A percentile compares a stretch with the other conserved stretches of the same genome.
phyloP scores from a whole-genome alignment of 2,113 vertebrate species.

The Chascanopsetta lugubris region DNA sequence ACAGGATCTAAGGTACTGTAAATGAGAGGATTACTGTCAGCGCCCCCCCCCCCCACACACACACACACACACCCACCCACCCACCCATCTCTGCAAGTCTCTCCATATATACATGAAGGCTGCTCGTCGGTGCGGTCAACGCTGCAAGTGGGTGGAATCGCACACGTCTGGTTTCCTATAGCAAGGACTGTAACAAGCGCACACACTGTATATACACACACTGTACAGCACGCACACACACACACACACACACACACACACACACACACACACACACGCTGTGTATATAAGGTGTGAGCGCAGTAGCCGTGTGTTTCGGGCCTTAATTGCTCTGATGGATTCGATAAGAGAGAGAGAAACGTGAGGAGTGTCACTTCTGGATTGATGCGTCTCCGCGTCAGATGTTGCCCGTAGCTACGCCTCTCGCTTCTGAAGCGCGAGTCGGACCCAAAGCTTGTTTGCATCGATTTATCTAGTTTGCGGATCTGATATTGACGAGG shows the following conservation, averaged over 20 bases:
- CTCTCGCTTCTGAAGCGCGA: constrained; percentile 64
- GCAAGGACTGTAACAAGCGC: constrained; percentile 24
- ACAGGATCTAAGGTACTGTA: constrained; percentile 59
- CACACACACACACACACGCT: too few species aligned
- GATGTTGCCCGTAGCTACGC: constrained; percentile 61
- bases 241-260: too few species aligned
- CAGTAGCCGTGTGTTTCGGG: neutral
- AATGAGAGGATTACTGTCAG: constrained; percentile 69
- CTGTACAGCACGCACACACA: too few species aligned
- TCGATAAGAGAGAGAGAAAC: neutral
- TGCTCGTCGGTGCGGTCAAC: constrained; percentile 57
- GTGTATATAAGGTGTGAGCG: neutral
- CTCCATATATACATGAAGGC: constrained; percentile 73
- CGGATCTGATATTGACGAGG: constrained; percentile 78
- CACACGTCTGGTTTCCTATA: constrained; percentile 30
- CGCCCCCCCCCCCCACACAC: too few species aligned
- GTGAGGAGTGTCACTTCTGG: constrained; percentile 57
- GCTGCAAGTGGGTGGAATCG: constrained; percentile 50
- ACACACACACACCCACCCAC: too few species aligned
- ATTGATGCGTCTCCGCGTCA: constrained; percentile 63
- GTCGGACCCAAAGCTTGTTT: constrained; percentile 70
- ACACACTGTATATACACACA: too few species aligned
- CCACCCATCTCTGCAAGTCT: constrained; percentile 42
- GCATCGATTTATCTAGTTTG: constrained; percentile 79
- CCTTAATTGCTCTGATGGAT: constrained; percentile 53